Conservation (phyloP, 2,888 invertebrate genomes). For the Epirrhoe tristata region DNA sequence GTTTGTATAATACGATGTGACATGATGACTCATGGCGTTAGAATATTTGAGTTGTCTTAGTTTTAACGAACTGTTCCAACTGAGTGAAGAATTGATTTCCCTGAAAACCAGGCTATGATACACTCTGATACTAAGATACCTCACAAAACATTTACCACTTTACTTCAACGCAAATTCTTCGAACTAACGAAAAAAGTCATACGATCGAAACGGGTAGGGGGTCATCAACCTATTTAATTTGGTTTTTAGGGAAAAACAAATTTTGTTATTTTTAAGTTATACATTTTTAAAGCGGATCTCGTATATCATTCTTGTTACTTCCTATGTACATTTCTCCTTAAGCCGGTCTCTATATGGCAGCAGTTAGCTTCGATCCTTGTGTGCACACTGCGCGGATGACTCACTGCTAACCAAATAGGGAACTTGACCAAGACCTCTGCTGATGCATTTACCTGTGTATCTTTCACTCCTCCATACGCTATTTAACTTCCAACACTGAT, state of each 20-base stretch:
- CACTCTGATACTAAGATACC: not conserved
- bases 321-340: conserved; percentile 47
- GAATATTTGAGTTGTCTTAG: not conserved
- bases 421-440: conserved; percentile 55
- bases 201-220: too few species aligned
- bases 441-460: conserved; percentile 27
- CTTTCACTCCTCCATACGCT: not conserved
- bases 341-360: conserved; percentile 55
- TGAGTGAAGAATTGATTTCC: not conserved
- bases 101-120: not conserved
- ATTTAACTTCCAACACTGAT: not conserved
- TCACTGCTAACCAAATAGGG: conserved; percentile 69
- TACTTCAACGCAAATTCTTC: too few species aligned
- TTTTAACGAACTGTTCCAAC: not conserved
- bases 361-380: conserved; percentile 50
- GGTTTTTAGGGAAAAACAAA: too few species aligned
- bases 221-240: too few species aligned
- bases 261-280: too few species aligned
- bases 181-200: too few species aligned
- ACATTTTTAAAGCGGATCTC: not conserved
- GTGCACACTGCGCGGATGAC: conserved; percentile 56
- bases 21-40: not conserved
- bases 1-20: not conserved
- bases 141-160: too few species aligned
- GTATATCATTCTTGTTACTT: not conserved